Evolutionary conservation across 2,888 invertebrate species (phyloP), one percentile per base, ranked within the genome.

Genomic region (Coelogynopora nodosa): DNA sequence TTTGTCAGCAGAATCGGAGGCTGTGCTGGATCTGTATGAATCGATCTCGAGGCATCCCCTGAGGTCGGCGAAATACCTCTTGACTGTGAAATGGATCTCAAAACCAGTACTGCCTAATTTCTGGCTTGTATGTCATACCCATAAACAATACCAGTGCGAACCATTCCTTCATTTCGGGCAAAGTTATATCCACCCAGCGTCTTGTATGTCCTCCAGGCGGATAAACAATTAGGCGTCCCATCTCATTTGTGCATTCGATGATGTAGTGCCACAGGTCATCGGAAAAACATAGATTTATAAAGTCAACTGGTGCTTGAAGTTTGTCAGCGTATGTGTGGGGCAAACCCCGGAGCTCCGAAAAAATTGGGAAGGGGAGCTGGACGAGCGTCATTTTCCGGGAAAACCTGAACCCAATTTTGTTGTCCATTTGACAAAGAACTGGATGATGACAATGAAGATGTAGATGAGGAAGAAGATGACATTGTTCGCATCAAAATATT

Each of bases 61-160:
- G 5, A 26, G 74, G 23, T 23, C 74, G 74, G 23, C 27, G 74
- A 23, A 74, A 74, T n/a, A 74, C 2, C 2, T 13, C 10, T 5
- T 13, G 5, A n/a, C 23, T 5, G 23, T 74, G 74, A 26, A 13
- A 74, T n/a, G 74, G 74, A 74, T 74, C 74, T 5, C 74, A 26
- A 2, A 26, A 74, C 74, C 74, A 74, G 27, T 74, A 74, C 74
- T 74, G 74, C 23, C 23, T 74, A n/a, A 74, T 74, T 74, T 74
- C 27, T 5, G 74, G 74, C 74, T 74, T 74, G 74, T 74, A 74
- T 2, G 27, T 74, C 74, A 74, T 74, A 2, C 23, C 74, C 74
- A 74, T 74, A 23, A 13, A 74, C 27, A 74, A 23, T 5, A 74
- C 27, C 5, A 74, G 74, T 13, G 23, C 74, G 23, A 74, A 74